Evolutionary conservation across 2,113 vertebrate genomes (phyloP), one percentile per base, ranked within the genome.

Genomic region (Istiophorus platypterus): DNA sequence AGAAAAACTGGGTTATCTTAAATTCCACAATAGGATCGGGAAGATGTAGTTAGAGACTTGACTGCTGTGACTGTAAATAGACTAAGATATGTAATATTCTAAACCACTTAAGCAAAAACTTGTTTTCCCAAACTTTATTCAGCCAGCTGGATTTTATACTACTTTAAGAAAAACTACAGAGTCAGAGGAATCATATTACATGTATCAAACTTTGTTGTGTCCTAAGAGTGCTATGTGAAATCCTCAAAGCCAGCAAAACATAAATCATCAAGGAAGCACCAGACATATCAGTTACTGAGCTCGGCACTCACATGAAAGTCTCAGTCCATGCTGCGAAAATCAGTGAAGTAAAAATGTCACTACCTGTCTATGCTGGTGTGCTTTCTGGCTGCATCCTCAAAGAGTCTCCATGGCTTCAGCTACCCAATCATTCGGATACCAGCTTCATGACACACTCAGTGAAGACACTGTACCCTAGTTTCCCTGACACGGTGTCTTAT

Each of bases 191-290:
- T 80, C 78, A 79, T 70, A 87, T 86, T 88, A 80, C 72, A 89
- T 72, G 72, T 81, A 82, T 84, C 80, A 67, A 85, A 88, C 87
- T 88, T 85, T 91, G 85, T 85, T 82, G 85, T 87, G 76, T 86
- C 88, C 81, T 90, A 47, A 72, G 87, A 89, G 91, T 86, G 76
- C 83, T 73, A 68, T 87, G 65, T 88, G 80, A 88, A 88, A 90
- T 86, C 85, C 81, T 84, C 74, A 89, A 90, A 92, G 84, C 65
- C 13, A 15, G 68, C 26, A 75, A 87, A 88, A 89, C 82, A 87
- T 85, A 89, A 91, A 92, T 89, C 89, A 85, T 87, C 82, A 80
- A 29, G 80, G 77, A 84, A 65, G 82, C 69, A 72, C 69, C 14
- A 64, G 86, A 83, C 56, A 29, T 76, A 80, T 76, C 67, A 82